These are phyloP conservation scores for Automeris io DNA, from an alignment of 2,888 invertebrate genomes.

Conservation along the genomic window DNA sequence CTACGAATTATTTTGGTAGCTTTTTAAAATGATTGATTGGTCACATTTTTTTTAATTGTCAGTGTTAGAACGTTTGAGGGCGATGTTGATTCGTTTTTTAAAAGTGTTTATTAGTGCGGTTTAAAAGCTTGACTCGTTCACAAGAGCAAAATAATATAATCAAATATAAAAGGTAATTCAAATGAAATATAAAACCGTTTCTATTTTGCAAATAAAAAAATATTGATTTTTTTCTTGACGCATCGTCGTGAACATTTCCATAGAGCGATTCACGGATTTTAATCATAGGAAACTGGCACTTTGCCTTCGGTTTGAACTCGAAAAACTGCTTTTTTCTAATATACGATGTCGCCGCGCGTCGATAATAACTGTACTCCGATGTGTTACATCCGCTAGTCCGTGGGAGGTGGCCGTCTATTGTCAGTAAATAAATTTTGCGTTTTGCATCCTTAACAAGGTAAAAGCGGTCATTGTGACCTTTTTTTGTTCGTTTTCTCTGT, in stretches of 20 bases:
- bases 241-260: neutral
- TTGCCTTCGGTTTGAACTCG: slow-evolving; percentile 40
- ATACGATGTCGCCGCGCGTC: slow-evolving; percentile 27
- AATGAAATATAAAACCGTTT: neutral
- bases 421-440: neutral
- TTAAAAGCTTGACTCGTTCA: neutral
- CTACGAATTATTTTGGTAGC: too few relatives aligned
- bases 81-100: neutral
- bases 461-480: neutral
- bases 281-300: slow-evolving; percentile 21
- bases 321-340: slow-evolving; percentile 42
- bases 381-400: slow-evolving; percentile 53
- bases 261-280: neutral
- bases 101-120: neutral
- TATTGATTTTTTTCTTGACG: neutral
- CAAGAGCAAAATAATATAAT: neutral
- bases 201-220: neutral
- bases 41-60: neutral
- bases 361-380: slow-evolving; percentile 48
- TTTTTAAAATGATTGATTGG: neutral
- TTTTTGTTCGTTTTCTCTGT: too few relatives aligned
- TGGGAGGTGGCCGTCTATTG: slow-evolving; percentile 30
- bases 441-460: neutral
- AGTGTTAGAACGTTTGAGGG: neutral
- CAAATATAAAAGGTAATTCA: neutral